These are phyloP conservation scores for Myotis lucifugus DNA, from an alignment of 2,113 vertebrate genomes.

Conservation along the genomic window DNA sequence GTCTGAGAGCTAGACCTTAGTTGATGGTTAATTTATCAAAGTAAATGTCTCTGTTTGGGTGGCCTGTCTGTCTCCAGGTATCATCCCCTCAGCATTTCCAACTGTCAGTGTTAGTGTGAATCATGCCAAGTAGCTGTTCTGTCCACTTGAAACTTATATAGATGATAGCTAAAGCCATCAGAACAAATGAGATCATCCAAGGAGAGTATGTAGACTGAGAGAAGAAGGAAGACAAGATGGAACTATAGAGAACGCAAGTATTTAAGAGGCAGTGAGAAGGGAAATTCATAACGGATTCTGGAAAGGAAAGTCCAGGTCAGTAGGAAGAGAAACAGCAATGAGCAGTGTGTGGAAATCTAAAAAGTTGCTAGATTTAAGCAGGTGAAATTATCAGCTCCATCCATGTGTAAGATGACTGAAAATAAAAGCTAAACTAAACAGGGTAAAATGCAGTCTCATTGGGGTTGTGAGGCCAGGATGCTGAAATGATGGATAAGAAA, in stretches of 20 bases:
- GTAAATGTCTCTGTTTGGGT: slow-evolving; percentile 65
- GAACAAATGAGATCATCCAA: slow-evolving; percentile 67
- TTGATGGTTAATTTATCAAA: slow-evolving; percentile 47
- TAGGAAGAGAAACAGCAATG: neutral
- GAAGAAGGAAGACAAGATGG: neutral
- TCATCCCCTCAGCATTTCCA: slow-evolving; percentile 42
- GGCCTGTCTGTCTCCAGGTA: slow-evolving; percentile 65
- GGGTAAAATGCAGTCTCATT: neutral
- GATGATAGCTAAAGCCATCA: slow-evolving; percentile 29
- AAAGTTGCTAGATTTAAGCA: slow-evolving; percentile 12
- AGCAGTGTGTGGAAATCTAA: neutral
- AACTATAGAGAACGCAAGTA: neutral
- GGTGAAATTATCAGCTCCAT: neutral
- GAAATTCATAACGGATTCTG: neutral
- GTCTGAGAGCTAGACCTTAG: slow-evolving; percentile 18
- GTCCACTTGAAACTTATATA: slow-evolving; percentile 42
- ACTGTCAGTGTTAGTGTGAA: slow-evolving; percentile 13
- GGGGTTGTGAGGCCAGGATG: neutral
- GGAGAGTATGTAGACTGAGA: slow-evolving; percentile 25
- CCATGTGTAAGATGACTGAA: neutral
- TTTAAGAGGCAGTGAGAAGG: neutral
- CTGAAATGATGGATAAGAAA: neutral
- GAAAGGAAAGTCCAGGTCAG: neutral
- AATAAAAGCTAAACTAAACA: slow-evolving; percentile 1
- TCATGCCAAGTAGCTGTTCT: slow-evolving; percentile 51